Base-by-base conservation (phyloP, 2,888 invertebrate genomes). In the Drosophila nr. fundita region DNA sequence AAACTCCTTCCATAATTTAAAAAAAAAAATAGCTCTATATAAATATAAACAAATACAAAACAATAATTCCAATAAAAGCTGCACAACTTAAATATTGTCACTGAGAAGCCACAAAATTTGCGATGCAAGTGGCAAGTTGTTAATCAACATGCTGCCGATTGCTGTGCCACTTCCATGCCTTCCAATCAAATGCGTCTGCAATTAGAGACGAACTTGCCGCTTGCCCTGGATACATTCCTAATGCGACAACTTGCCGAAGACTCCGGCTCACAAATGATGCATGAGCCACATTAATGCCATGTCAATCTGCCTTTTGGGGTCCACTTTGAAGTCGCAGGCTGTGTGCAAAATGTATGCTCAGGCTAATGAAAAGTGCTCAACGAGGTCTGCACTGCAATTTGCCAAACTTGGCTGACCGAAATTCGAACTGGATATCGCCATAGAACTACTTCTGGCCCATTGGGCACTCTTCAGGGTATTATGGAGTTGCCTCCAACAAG, bases 321-420 rank as follows among this genome's bases (percentile, higher is more conserved):
- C 36, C 64, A 36, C 45, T 65, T 54, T 3, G 53, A 59, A 54
- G 27, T 65, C 73, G 13, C 64, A 65, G 48, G 50, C 60, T 30
- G 42, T 53, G 53, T 48, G 65, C 66, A 38, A 45, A 65, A 57
- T 52, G 52, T 52, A 73, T 65, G 66, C 54, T 15, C 54, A 66
- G 64, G 76, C 80, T 80, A 80, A 84, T 80, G 83, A 86, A 80
- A 76, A 73, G 72, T 65, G 67, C 70, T 45, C 54, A 65, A 29
- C 34, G 18, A 34, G 32, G 27, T 21, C 53, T 21, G 34, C 21
- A 48, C 48, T 38, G 15, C 32, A 61, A 50, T 50, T 54, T 38
- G 53, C 15, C 77, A 62, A 69, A 63, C 72, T 62, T 42, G 21
- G 24, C 34, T 38, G 13, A 13, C 18, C 59, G 49, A 63, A 55